A percentile compares a stretch with the other conserved stretches of the same genome.
Evolutionary conservation across 2,888 invertebrate species (phyloP).

Genomic region (Willowsia nigromaculata): DNA sequence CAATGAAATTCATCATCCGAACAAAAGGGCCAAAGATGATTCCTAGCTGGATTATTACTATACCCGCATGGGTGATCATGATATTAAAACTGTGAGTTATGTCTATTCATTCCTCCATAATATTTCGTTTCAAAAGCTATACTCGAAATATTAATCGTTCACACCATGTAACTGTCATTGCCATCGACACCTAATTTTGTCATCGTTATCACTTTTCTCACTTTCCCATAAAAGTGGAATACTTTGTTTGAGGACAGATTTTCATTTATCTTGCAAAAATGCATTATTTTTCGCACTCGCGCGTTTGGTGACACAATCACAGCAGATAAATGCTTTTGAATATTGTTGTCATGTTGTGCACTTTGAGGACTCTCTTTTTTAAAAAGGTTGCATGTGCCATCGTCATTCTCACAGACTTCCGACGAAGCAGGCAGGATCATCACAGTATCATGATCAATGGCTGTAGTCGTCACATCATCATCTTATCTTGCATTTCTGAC

Average conservation of each 20-base stretch:
- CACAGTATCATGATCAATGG: background rate
- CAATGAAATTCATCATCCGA: background rate
- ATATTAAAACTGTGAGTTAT: background rate
- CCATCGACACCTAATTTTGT: background rate
- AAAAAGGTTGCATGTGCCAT: conserved; percentile 6
- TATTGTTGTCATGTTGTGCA: background rate
- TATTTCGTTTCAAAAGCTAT: background rate
- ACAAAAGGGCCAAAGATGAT: background rate
- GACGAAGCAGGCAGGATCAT: background rate
- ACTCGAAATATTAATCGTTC: background rate
- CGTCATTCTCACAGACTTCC: conserved; percentile 20
- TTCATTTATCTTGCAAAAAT: background rate
- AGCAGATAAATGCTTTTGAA: background rate
- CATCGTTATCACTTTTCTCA: background rate
- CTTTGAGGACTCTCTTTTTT: background rate
- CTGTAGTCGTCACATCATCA: background rate
- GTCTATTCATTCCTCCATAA: background rate
- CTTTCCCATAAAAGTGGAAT: background rate
- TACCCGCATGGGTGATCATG: background rate
- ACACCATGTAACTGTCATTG: conserved; percentile 11
- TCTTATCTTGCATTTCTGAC: conserved; percentile 27
- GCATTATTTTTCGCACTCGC: background rate
- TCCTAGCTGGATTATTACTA: background rate
- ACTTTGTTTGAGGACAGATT: background rate
- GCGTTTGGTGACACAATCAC: conserved; percentile 21